phyloP scores from a whole-genome alignment of 2,797 vertebrate species.

The Trichosurus vulpecula region DNA sequence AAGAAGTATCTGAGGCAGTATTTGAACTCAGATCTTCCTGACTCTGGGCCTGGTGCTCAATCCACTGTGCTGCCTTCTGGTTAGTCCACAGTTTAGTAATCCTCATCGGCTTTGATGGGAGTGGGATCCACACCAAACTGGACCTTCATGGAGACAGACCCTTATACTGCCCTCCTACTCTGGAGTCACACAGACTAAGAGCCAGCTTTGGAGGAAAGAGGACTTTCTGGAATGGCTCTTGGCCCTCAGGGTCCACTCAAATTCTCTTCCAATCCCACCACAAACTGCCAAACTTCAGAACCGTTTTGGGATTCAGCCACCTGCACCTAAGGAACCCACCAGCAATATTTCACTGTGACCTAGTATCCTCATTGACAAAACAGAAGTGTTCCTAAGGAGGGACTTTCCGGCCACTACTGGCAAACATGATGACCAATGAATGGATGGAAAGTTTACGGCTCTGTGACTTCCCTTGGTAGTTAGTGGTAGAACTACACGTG shows the following conservation, averaged over 20 bases:
- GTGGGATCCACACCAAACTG: background rate
- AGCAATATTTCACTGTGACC: background rate
- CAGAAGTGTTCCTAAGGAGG: background rate
- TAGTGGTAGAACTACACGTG: background rate
- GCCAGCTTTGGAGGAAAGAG: too few relatives aligned
- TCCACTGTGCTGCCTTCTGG: background rate
- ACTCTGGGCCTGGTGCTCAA: background rate
- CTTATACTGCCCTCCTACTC: background rate
- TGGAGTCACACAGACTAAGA: background rate
- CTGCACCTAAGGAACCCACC: background rate
- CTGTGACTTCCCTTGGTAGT: background rate
- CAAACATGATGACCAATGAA: background rate
- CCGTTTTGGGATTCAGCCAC: background rate
- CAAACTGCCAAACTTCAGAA: background rate
- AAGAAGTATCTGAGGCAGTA: background rate
- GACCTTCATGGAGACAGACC: background rate
- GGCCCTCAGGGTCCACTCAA: background rate
- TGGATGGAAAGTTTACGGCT: background rate
- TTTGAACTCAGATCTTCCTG: background rate
- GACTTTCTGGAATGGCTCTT: background rate
- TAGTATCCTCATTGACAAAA: background rate
- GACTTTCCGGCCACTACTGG: background rate
- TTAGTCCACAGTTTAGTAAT: background rate
- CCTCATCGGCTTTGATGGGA: constrained; percentile 8
- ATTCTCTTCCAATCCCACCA: background rate